Base-by-base conservation (phyloP, 1,140 invertebrate species). In the Drosophila mayri region DNA sequence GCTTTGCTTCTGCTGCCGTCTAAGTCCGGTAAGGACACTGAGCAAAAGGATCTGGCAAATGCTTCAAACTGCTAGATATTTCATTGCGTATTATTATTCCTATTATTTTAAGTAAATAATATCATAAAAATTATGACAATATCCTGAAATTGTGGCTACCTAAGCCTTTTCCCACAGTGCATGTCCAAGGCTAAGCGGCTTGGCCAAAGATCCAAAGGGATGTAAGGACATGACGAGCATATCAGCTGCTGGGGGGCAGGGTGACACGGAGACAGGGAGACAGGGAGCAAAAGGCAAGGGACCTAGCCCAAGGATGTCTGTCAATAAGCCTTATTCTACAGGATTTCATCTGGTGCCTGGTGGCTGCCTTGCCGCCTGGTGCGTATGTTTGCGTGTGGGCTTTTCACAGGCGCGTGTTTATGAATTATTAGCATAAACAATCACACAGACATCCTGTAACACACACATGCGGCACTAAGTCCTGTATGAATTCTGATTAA, bases 371-470 rank as follows among this genome's bases (percentile, higher is more conserved):
- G 28, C 28, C 28, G 28, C 28, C 28, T 30, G 28, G 28, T 30
- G 25, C 10, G 8, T 71, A 54, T 76, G 55, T 66, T 52, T 65
- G 79, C 77, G 60, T 63, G 63, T 68, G 62, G 66, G 79, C 63
- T 77, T 68, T 82, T 74, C 71, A 62, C 60, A 70, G 80, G 80
- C 75, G 75, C 80, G 75, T 83, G 80, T 79, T 79, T 83, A 83
- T 83, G 80, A 83, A 83, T 83, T 83, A 83, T 83, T 78, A 83
- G 80, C 59, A 76, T 58, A 61, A 62, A 66, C 54, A 68, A 79
- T 71, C 60, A 59, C 41, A 46, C 59, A 37, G 40, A 30, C 47
- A 41, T 22, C 11, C 30, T 11, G 11, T 20, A 30, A 38, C 59
- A 25, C 11, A 46, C 11, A 41, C 20, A 22, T 11, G 20, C 12